Conservation (phyloP, 2,888 invertebrate species). For the Drosophila mimica region DNA sequence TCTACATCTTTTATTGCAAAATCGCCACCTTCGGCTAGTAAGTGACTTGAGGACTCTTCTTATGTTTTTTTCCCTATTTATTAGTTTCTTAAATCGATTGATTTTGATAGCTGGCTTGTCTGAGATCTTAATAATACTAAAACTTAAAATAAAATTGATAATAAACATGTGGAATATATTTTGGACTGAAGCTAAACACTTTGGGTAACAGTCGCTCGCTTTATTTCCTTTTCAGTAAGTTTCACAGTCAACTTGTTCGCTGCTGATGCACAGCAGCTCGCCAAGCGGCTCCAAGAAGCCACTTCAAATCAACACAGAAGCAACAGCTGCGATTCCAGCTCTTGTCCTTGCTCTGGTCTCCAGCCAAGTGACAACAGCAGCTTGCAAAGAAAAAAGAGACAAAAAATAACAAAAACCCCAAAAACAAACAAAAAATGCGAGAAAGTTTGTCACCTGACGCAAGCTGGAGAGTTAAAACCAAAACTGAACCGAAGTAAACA, state of each 20-base stretch:
- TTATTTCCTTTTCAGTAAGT: slow-evolving; percentile 50
- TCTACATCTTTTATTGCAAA: neutral
- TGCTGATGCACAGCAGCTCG: slow-evolving; percentile 38
- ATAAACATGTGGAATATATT: neutral
- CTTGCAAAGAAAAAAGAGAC: neutral
- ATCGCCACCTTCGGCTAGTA: neutral
- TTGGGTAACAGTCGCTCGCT: slow-evolving; percentile 10
- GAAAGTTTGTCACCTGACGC: slow-evolving; percentile 75
- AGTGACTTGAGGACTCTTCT: neutral
- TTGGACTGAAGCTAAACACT: neutral
- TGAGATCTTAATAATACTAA: neutral
- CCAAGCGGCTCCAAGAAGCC: slow-evolving; percentile 35
- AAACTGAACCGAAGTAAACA: slow-evolving; percentile 41
- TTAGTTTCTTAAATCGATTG: neutral
- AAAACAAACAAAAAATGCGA: slow-evolving; percentile 13
- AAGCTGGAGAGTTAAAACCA: slow-evolving; percentile 24
- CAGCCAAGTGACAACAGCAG: slow-evolving; percentile 39
- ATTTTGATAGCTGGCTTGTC: neutral
- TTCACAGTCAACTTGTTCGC: slow-evolving; percentile 63
- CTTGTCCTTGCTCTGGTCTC: slow-evolving; percentile 42
- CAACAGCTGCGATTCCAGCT: slow-evolving; percentile 54
- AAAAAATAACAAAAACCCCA: slow-evolving; percentile 2
- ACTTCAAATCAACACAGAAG: slow-evolving; percentile 56
- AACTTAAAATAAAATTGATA: neutral
- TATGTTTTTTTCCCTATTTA: neutral